A percentile compares a stretch with the other conserved stretches of the same genome.
Conservation (phyloP, 2,888 invertebrate species). For the Limenitis camilla region DNA sequence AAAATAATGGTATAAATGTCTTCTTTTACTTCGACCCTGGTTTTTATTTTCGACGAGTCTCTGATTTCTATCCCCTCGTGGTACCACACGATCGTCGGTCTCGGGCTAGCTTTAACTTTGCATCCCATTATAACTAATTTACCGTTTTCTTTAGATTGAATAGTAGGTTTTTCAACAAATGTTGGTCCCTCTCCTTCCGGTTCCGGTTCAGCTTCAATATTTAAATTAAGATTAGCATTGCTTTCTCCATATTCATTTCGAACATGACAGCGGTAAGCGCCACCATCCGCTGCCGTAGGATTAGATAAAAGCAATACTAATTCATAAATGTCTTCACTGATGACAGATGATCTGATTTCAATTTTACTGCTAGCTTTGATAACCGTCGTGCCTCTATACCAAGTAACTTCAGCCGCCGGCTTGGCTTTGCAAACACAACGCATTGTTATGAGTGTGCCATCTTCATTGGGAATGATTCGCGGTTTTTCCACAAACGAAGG, state of each 20-base stretch:
- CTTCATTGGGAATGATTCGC: slow-evolving; percentile 98
- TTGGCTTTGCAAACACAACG: slow-evolving; percentile 96
- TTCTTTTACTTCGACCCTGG: slow-evolving; percentile 83
- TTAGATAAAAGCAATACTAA: slow-evolving; percentile 78
- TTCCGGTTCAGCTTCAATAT: slow-evolving; percentile 97
- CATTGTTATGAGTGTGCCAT: slow-evolving; percentile 97
- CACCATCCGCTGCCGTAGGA: slow-evolving; percentile 72
- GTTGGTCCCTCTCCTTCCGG: slow-evolving; percentile 95
- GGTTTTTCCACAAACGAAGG: slow-evolving; percentile 99
- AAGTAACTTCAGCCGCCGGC: slow-evolving; percentile 94
- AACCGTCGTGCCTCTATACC: slow-evolving; percentile 93
- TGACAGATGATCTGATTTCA: slow-evolving; percentile 82
- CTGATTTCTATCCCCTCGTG: slow-evolving; percentile 78
- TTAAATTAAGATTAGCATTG: slow-evolving; percentile 96
- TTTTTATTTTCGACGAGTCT: slow-evolving; percentile 87
- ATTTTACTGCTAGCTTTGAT: slow-evolving; percentile 90
- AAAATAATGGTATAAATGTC: slow-evolving; percentile 91
- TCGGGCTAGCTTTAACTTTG: slow-evolving; percentile 69
- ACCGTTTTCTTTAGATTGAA: slow-evolving; percentile 81
- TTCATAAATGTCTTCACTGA: slow-evolving; percentile 91
- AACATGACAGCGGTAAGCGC: slow-evolving; percentile 88
- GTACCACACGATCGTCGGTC: slow-evolving; percentile 69
- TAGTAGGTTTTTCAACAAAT: slow-evolving; percentile 92
- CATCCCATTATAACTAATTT: slow-evolving; percentile 70
- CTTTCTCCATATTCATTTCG: slow-evolving; percentile 97